Conservation (phyloP, 2,113 vertebrate genomes). For the Oryzias javanicus region DNA sequence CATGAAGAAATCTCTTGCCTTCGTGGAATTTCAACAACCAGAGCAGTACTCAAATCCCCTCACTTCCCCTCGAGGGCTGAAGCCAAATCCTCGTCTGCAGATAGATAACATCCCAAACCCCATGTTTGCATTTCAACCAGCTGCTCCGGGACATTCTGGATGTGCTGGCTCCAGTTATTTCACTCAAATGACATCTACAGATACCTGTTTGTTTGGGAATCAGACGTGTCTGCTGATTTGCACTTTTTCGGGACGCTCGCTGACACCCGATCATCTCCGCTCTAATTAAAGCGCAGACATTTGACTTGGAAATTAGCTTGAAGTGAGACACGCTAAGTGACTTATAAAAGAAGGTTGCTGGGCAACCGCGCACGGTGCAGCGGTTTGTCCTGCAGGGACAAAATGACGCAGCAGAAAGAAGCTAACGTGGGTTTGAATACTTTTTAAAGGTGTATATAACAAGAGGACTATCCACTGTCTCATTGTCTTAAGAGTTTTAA, state of each 20-base stretch:
- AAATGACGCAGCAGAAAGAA: neutral
- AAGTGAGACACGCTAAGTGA: slow-evolving; percentile 13
- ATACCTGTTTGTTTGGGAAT: neutral
- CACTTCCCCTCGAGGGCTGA: too few relatives aligned
- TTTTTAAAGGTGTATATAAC: too few relatives aligned
- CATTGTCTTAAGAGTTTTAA: too few relatives aligned
- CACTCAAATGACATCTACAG: neutral
- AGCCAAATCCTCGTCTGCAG: neutral
- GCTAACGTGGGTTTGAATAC: neutral
- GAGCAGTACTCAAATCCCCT: too few relatives aligned
- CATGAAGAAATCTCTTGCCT: too few relatives aligned
- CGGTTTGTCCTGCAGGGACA: neutral
- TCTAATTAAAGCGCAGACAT: slow-evolving; percentile 18
- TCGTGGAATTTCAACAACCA: too few relatives aligned
- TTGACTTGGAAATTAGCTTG: slow-evolving; percentile 14
- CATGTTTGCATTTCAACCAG: neutral
- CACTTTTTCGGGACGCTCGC: neutral
- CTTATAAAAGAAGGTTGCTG: slow-evolving; percentile 22
- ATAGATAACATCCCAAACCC: neutral
- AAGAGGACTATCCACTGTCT: too few relatives aligned
- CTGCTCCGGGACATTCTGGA: neutral
- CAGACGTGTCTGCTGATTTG: slow-evolving; percentile 1
- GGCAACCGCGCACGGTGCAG: slow-evolving; percentile 7
- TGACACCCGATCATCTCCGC: neutral
- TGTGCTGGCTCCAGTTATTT: neutral